Evolutionary conservation across 2,888 invertebrate genomes (phyloP).

Genomic region (Endomychus coccineus): DNA sequence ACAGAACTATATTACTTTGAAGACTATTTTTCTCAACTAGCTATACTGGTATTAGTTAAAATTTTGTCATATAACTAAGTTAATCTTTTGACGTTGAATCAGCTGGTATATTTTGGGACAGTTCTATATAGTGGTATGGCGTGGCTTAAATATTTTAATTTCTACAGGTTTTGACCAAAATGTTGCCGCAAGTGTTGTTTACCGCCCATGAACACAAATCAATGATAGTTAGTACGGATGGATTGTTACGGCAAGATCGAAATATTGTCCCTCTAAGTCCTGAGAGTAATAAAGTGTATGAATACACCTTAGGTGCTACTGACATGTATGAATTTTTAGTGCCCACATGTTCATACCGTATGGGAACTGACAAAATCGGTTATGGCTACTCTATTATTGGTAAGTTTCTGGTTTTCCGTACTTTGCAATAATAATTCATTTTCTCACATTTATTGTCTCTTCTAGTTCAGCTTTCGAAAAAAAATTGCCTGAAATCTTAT

Average conservation of each 20-base stretch:
- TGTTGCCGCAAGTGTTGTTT: conserved; percentile 63
- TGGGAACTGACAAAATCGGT: conserved; percentile 84
- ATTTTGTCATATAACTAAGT: too few relatives aligned
- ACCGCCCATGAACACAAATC: conserved; percentile 64
- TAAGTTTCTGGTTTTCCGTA: conserved; percentile 36
- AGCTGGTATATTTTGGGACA: too few relatives aligned
- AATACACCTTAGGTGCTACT: conserved; percentile 42
- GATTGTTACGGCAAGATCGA: conserved; percentile 32
- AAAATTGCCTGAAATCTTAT: background rate
- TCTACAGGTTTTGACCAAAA: conserved; percentile 52
- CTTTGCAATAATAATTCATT: background rate
- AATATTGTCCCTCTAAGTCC: conserved; percentile 34
- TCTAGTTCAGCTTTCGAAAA: background rate
- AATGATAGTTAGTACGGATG: conserved; percentile 48
- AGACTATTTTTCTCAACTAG: too few relatives aligned
- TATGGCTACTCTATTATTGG: conserved; percentile 78
- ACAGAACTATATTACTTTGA: too few relatives aligned
- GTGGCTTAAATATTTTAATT: too few relatives aligned
- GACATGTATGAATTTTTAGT: conserved; percentile 70
- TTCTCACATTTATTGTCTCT: background rate
- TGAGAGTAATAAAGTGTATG: conserved; percentile 39
- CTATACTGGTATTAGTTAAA: too few relatives aligned
- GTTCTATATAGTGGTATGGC: too few relatives aligned
- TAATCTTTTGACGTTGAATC: too few relatives aligned
- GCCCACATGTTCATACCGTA: conserved; percentile 93